phyloP scores from a whole-genome alignment of 1,140 invertebrate genomes.

The Leptopilina clavipes region DNA sequence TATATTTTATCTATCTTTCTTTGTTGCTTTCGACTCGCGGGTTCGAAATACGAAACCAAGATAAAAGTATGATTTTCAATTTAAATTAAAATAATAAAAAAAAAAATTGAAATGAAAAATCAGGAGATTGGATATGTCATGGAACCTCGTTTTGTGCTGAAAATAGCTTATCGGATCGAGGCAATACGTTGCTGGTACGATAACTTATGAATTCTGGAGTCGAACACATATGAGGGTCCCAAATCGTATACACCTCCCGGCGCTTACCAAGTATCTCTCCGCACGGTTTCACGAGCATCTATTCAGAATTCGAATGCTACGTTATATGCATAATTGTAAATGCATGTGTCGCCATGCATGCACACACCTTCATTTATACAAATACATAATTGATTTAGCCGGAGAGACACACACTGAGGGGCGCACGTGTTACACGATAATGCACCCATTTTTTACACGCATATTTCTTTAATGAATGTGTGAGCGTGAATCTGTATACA shows the following conservation, averaged over 20 bases:
- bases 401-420: neutral
- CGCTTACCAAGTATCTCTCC: slow-evolving; percentile 5
- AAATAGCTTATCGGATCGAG: slow-evolving; percentile 13
- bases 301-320: slow-evolving; percentile 20
- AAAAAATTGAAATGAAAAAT: neutral
- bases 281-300: neutral
- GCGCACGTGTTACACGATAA: neutral
- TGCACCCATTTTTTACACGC: neutral
- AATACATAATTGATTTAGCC: slow-evolving; percentile 1
- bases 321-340: slow-evolving; percentile 22
- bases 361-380: slow-evolving; percentile 1
- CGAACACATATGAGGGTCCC: neutral
- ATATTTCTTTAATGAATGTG: neutral
- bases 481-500: neutral
- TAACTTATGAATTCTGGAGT: slow-evolving; percentile 24
- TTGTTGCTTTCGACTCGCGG: no score
- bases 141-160: neutral
- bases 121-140: neutral
- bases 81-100: neutral
- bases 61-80: neutral
- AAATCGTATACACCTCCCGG: slow-evolving; percentile 6
- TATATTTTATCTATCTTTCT: no score
- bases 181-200: neutral
- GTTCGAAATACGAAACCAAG: no score
- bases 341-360: neutral